phyloP scores from a whole-genome alignment of 2,888 invertebrate genomes.

The Polymixis lichenea region DNA sequence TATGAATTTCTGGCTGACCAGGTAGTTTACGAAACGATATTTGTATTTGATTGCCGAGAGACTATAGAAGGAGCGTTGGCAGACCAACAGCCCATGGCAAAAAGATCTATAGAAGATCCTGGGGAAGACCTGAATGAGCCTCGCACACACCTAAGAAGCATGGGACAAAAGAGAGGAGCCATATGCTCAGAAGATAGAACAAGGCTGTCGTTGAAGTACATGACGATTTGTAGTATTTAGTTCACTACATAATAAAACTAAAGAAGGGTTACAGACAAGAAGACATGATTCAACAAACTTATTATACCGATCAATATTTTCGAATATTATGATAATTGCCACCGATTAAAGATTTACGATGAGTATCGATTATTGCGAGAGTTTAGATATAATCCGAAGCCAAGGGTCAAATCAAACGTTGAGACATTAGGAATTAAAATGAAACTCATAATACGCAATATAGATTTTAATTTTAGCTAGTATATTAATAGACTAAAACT shows the following conservation, averaged over 20 bases:
- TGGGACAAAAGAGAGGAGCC: neutral
- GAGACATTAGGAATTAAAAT: constrained; percentile 31
- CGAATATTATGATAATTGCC: constrained; percentile 49
- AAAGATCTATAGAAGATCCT: neutral
- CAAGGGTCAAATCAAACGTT: constrained; percentile 47
- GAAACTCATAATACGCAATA: constrained; percentile 15
- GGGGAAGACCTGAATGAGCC: neutral
- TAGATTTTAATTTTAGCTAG: constrained; percentile 24
- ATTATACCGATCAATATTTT: constrained; percentile 44
- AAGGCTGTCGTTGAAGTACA: neutral
- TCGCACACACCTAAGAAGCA: neutral
- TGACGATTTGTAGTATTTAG: neutral
- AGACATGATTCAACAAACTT: constrained; percentile 21
- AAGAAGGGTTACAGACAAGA: neutral
- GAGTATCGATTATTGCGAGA: constrained; percentile 36
- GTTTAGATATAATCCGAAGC: constrained; percentile 53
- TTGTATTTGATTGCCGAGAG: too few species aligned
- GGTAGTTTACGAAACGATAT: neutral
- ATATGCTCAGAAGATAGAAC: neutral
- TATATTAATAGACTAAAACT: constrained; percentile 16
- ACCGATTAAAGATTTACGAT: constrained; percentile 49
- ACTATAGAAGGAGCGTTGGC: too few species aligned
- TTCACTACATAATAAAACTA: neutral
- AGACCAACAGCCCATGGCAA: neutral
- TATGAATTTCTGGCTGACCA: neutral